A percentile compares a stretch with the other conserved stretches of the same genome.
Evolutionary conservation across 2,113 vertebrate genomes (phyloP).

Genomic region (Actinemys pallida): DNA sequence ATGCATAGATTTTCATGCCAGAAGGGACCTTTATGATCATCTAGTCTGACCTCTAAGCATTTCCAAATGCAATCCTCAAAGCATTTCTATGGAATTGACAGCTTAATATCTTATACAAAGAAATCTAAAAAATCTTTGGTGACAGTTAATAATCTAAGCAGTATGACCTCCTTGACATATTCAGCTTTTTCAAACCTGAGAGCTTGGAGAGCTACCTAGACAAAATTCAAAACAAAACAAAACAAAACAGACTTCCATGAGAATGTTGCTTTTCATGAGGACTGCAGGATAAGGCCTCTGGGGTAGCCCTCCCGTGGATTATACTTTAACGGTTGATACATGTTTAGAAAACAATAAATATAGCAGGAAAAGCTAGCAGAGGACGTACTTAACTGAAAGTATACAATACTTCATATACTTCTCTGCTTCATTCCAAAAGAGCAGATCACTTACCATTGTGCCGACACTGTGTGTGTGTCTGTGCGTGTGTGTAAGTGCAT

Average conservation of each 20-base stretch:
- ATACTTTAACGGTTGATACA: neutral
- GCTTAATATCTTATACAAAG: neutral
- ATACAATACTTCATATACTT: neutral
- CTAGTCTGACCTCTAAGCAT: neutral
- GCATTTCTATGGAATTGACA: neutral
- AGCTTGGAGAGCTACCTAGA: neutral
- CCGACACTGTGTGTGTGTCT: neutral
- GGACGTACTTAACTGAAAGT: neutral
- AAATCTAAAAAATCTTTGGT: neutral
- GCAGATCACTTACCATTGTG: neutral
- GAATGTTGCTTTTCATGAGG: slow-evolving; percentile 9
- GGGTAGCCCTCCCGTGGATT: neutral
- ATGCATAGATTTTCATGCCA: slow-evolving; percentile 12
- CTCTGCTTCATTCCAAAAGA: neutral
- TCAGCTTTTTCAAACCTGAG: neutral
- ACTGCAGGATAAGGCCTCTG: neutral
- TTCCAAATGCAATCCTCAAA: slow-evolving; percentile 17
- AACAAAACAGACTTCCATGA: neutral
- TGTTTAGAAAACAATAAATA: slow-evolving; percentile 29
- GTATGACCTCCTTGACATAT: neutral
- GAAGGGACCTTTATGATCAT: neutral
- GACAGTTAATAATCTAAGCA: neutral
- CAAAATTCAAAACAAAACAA: neutral
- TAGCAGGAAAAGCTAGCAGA: neutral
- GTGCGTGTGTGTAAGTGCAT: neutral